phyloP scores from a whole-genome alignment of 64 coral and sea anemone genomes.

The Stichodactyla helianthus region DNA sequence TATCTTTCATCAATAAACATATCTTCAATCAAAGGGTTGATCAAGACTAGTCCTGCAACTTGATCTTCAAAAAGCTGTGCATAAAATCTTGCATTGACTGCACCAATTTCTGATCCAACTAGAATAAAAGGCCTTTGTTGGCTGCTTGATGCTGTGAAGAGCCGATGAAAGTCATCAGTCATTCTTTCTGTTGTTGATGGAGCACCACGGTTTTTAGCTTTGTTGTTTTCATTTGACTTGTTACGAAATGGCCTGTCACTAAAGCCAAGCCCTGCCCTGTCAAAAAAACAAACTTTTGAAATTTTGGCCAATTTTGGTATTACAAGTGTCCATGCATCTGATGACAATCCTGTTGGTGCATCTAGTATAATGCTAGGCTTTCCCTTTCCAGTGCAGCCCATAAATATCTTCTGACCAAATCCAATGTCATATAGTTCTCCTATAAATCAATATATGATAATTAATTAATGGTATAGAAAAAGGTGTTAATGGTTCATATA shows the following conservation, averaged over 20 bases:
- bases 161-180: conserved; percentile 82
- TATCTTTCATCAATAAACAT: conserved; percentile 53
- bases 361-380: conserved; percentile 75
- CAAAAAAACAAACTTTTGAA: conserved; percentile 84
- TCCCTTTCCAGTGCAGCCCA: conserved; percentile 76
- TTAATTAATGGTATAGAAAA: not conserved
- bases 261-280: conserved; percentile 89
- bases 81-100: conserved; percentile 90
- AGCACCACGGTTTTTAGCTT: conserved; percentile 42
- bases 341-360: conserved; percentile 82
- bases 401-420: conserved; percentile 85
- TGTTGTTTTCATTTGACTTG: conserved; percentile 21
- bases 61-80: conserved; percentile 76
- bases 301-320: conserved; percentile 64
- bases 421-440: conserved; percentile 82
- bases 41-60: conserved; percentile 58
- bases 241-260: conserved; percentile 78
- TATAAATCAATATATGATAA: conserved; percentile 21
- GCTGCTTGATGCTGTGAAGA: conserved; percentile 61
- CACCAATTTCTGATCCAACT: conserved; percentile 84
- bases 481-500: too few species aligned
- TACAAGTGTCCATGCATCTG: conserved; percentile 74
- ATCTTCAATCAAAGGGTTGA: conserved; percentile 83
- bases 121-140: conserved; percentile 73
- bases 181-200: conserved; percentile 87